A percentile compares a stretch with the other conserved stretches of the same genome.
Conservation (phyloP, 2,113 vertebrate genomes). For the Scomber scombrus region DNA sequence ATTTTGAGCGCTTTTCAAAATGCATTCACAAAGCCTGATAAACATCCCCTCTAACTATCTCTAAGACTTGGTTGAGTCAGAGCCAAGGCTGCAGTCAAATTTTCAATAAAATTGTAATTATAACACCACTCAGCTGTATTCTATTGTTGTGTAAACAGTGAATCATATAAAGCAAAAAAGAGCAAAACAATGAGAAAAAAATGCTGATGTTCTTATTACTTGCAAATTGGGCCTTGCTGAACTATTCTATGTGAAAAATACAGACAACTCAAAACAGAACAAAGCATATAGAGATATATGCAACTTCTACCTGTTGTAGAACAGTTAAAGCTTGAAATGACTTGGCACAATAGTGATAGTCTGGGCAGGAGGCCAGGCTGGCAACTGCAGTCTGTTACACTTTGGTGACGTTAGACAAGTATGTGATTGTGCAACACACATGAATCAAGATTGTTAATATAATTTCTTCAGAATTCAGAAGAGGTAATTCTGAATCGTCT, state of each 20-base stretch:
- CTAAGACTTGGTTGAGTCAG: neutral
- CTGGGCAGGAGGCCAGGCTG: neutral
- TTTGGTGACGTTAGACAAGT: neutral
- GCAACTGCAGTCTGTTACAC: neutral
- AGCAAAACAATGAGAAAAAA: too few species aligned
- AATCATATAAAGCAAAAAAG: too few species aligned
- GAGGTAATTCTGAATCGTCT: too few species aligned
- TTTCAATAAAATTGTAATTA: neutral
- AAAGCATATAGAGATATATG: too few species aligned
- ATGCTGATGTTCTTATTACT: too few species aligned
- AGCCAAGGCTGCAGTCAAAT: neutral
- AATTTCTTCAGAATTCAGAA: too few species aligned
- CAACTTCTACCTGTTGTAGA: too few species aligned
- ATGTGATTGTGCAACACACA: neutral
- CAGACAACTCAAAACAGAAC: too few species aligned
- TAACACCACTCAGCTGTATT: neutral
- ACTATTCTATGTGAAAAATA: too few species aligned
- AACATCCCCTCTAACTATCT: constrained; percentile 3
- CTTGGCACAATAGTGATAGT: neutral
- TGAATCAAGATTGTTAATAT: neutral
- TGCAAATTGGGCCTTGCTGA: too few species aligned
- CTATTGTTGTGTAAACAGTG: neutral
- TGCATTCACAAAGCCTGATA: neutral
- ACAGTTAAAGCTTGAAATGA: too few species aligned
- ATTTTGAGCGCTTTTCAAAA: neutral